Conservation (phyloP, 2,888 invertebrate species). For the Zhuqinia jingwanae region DNA sequence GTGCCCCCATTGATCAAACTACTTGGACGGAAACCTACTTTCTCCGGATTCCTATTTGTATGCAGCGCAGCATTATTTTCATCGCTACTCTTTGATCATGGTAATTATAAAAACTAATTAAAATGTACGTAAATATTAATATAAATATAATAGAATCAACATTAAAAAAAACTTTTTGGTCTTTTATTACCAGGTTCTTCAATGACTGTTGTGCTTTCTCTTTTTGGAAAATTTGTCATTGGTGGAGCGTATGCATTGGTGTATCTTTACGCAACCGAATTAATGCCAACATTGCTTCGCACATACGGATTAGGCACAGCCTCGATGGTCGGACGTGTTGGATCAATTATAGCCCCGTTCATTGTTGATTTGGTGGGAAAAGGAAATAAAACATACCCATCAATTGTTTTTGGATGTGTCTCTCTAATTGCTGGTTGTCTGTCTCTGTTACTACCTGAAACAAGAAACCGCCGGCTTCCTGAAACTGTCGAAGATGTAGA, state of each 20-base stretch:
- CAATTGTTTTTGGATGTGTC: slow-evolving; percentile 70
- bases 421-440: slow-evolving; percentile 66
- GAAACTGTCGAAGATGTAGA: slow-evolving; percentile 78
- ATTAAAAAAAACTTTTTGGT: not conserved
- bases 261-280: slow-evolving; percentile 78
- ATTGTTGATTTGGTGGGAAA: slow-evolving; percentile 76
- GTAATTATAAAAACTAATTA: slow-evolving; percentile 39
- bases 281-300: slow-evolving; percentile 77
- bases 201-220: slow-evolving; percentile 71
- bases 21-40: slow-evolving; percentile 76
- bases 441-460: slow-evolving; percentile 76
- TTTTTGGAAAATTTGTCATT: slow-evolving; percentile 78
- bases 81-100: slow-evolving; percentile 73
- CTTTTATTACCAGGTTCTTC: slow-evolving; percentile 68
- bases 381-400: slow-evolving; percentile 69
- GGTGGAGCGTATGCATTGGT: slow-evolving; percentile 78
- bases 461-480: slow-evolving; percentile 74
- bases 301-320: slow-evolving; percentile 78
- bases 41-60: slow-evolving; percentile 76
- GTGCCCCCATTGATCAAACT: slow-evolving; percentile 76
- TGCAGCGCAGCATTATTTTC: slow-evolving; percentile 74
- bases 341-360: slow-evolving; percentile 76
- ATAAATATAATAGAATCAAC: no score
- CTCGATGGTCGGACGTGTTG: slow-evolving; percentile 77
- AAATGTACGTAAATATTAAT: not conserved